Evolutionary conservation across 2,888 invertebrate species (phyloP).

Genomic region (Drosophila stalkeri): DNA sequence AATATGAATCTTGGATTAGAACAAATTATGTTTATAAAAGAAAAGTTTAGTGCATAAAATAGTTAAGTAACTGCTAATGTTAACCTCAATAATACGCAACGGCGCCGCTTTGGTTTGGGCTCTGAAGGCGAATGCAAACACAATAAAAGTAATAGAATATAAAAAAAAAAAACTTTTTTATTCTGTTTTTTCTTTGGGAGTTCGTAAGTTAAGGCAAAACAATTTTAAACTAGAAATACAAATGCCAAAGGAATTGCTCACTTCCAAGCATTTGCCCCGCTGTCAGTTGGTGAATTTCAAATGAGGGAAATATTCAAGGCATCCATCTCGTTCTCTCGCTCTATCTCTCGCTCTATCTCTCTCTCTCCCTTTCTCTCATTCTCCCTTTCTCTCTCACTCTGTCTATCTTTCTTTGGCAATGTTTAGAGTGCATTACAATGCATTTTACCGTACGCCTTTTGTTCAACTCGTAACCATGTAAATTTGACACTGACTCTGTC

Average conservation of each 20-base stretch:
- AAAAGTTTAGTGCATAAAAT: background rate
- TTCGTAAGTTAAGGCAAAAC: conserved; percentile 36
- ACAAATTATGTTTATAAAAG: conserved; percentile 1
- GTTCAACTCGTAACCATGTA: conserved; percentile 42
- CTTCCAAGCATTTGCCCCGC: conserved; percentile 46
- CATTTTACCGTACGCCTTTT: conserved; percentile 30
- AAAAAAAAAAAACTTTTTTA: conserved; percentile 31
- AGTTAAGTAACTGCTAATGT: conserved; percentile 6
- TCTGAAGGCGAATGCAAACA: conserved; percentile 5
- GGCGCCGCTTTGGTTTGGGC: conserved; percentile 39
- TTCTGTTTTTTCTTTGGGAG: conserved; percentile 10
- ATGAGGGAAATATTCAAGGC: conserved; percentile 47
- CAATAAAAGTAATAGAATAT: conserved; percentile 44
- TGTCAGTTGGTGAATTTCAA: conserved; percentile 60
- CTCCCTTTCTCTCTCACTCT: background rate
- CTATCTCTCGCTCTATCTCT: background rate
- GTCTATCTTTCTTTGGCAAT: conserved; percentile 52
- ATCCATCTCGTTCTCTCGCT: conserved; percentile 17
- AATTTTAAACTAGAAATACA: conserved; percentile 46
- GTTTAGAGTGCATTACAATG: conserved; percentile 48
- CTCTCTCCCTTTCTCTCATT: conserved; percentile 17
- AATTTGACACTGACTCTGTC: conserved; percentile 52
- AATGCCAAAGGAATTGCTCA: conserved; percentile 67
- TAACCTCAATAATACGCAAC: conserved; percentile 25
- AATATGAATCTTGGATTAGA: conserved; percentile 11